Percentiles rank a stretch among this genome's conserved stretches.
phyloP scores from a whole-genome alignment of 2,888 invertebrate species.

The Diarsia dahlii region DNA sequence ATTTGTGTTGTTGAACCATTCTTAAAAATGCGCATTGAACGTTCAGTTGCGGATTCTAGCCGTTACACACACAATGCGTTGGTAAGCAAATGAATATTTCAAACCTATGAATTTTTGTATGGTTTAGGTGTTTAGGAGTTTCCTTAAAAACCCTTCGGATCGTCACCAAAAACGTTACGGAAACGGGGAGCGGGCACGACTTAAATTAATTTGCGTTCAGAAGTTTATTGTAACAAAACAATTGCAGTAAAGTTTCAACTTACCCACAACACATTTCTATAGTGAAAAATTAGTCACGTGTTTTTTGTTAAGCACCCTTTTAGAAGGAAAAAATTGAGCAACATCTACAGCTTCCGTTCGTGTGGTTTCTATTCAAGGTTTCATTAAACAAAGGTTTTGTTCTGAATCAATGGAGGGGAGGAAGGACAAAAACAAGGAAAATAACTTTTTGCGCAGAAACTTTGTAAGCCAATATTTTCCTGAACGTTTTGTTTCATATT shows the following conservation, averaged over 20 bases:
- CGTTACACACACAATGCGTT: too few species aligned
- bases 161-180: neutral
- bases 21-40: too few species aligned
- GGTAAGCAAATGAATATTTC: neutral
- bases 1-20: neutral
- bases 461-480: conserved; percentile 32
- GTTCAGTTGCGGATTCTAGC: too few species aligned
- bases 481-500: conserved; percentile 5
- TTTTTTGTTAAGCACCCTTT: neutral
- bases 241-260: neutral
- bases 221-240: neutral
- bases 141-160: neutral
- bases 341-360: conserved; percentile 4
- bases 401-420: neutral
- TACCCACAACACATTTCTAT: neutral
- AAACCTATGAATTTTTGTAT: neutral
- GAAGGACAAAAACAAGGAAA: conserved; percentile 1
- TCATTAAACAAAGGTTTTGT: conserved; percentile 18
- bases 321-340: conserved; percentile 3
- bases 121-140: neutral
- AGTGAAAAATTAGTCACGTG: conserved; percentile 9
- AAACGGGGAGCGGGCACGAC: neutral
- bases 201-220: neutral
- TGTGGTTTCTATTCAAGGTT: conserved; percentile 24
- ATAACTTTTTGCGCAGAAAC: neutral